Evolutionary conservation across 2,113 vertebrate genomes (phyloP).

Genomic region (Psittacus erithacus): DNA sequence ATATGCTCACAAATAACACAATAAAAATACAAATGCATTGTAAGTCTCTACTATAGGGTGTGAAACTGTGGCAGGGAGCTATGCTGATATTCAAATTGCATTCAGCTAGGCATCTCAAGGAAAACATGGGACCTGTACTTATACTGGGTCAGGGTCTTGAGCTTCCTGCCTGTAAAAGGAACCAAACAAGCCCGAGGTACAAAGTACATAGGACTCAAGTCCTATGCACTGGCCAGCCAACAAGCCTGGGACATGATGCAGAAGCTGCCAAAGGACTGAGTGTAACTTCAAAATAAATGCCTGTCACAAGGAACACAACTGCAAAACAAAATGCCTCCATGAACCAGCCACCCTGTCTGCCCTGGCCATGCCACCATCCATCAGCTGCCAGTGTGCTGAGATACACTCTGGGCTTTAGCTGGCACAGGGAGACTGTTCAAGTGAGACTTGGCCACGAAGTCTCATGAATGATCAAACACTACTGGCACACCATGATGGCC

Average conservation of each 20-base stretch:
- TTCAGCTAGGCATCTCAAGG: neutral
- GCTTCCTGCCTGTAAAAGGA: neutral
- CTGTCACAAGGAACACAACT: neutral
- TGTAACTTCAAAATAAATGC: neutral
- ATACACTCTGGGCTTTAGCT: neutral
- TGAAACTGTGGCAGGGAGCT: neutral
- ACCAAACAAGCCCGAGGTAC: accelerated
- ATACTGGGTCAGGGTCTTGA: neutral
- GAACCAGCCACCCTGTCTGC: neutral
- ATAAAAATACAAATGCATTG: neutral
- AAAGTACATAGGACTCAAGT: neutral
- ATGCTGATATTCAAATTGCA: neutral
- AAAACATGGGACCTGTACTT: neutral
- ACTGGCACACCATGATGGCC: neutral
- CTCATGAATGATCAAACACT: neutral
- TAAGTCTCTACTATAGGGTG: neutral
- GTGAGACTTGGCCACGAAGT: neutral
- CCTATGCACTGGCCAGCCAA: accelerated
- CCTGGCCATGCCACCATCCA: neutral
- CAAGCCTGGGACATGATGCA: neutral
- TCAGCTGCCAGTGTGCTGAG: neutral
- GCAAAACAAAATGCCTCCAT: neutral
- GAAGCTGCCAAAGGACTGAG: neutral
- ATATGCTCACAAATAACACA: neutral
- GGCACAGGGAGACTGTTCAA: neutral